Percentiles rank a stretch among this genome's conserved stretches.
Evolutionary conservation across 2,113 vertebrate genomes (phyloP).

Genomic region (Prunella himalayana): DNA sequence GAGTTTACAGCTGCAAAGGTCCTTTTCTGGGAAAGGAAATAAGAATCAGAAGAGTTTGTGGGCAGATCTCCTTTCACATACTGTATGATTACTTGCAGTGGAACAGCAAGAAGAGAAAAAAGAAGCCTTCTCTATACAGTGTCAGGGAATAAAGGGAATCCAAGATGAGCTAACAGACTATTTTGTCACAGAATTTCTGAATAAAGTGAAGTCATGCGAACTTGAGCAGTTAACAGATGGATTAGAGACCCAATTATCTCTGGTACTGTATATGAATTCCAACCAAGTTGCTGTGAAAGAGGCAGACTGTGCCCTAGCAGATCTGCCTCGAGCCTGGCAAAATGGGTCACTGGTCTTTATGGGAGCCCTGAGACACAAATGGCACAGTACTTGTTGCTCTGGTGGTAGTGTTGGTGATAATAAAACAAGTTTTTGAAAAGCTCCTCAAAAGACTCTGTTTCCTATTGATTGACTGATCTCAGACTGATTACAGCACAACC

Average conservation of each 20-base stretch:
- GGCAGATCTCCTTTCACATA: constrained; percentile 23
- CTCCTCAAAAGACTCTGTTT: not conserved
- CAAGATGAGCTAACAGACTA: constrained; percentile 6
- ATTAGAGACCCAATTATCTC: constrained; percentile 42
- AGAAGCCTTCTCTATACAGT: not conserved
- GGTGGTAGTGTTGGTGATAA: not conserved
- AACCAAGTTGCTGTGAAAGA: constrained; percentile 13
- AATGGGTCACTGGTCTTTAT: not conserved
- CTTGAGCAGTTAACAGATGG: constrained; percentile 25
- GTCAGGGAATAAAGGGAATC: constrained; percentile 8
- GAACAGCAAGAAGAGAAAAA: constrained; percentile 6
- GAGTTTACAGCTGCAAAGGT: not conserved
- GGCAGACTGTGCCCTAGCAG: not conserved
- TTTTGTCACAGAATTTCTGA: constrained; percentile 23
- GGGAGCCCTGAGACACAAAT: not conserved
- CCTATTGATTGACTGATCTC: not conserved
- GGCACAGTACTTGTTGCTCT: not conserved
- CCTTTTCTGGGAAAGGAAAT: not conserved
- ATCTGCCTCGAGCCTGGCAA: not conserved
- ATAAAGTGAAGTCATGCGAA: constrained; percentile 51
- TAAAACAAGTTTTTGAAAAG: not conserved
- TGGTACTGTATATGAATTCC: not conserved
- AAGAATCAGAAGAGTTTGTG: not conserved
- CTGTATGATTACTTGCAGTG: not conserved
- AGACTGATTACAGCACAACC: not conserved